phyloP scores from a whole-genome alignment of 2,888 invertebrate species.

The Temnothorax rugatulus region DNA sequence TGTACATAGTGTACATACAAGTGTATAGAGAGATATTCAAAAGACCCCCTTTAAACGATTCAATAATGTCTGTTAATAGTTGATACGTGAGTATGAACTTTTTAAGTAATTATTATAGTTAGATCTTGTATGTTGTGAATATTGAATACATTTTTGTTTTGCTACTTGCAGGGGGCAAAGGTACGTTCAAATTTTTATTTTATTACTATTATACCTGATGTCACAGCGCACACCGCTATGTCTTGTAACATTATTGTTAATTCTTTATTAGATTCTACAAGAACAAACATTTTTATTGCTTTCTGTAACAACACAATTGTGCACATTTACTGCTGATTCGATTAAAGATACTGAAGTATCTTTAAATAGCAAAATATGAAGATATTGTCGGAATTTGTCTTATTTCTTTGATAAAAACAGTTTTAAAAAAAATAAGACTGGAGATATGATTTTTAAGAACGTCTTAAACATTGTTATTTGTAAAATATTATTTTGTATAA shows the following conservation, averaged over 20 bases:
- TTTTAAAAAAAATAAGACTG: not conserved
- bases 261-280: constrained; percentile 47
- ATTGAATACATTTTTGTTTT: constrained; percentile 83
- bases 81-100: constrained; percentile 59
- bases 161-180: constrained; percentile 88
- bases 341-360: constrained; percentile 1
- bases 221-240: constrained; percentile 69
- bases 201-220: constrained; percentile 67
- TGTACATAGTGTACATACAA: not conserved
- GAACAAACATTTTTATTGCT: constrained; percentile 64
- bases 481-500: not conserved
- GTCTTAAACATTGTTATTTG: not conserved
- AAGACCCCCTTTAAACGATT: constrained; percentile 75
- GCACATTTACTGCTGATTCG: constrained; percentile 47
- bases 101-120: constrained; percentile 62
- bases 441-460: not conserved
- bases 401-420: not conserved
- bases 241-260: constrained; percentile 59
- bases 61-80: constrained; percentile 60
- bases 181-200: constrained; percentile 87
- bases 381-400: not conserved
- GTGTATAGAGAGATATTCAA: constrained; percentile 16
- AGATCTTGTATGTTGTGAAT: constrained; percentile 72
- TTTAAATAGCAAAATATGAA: not conserved
- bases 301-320: constrained; percentile 66